Conservation (phyloP, 2,797 vertebrate genomes). For the Mareca penelope region DNA sequence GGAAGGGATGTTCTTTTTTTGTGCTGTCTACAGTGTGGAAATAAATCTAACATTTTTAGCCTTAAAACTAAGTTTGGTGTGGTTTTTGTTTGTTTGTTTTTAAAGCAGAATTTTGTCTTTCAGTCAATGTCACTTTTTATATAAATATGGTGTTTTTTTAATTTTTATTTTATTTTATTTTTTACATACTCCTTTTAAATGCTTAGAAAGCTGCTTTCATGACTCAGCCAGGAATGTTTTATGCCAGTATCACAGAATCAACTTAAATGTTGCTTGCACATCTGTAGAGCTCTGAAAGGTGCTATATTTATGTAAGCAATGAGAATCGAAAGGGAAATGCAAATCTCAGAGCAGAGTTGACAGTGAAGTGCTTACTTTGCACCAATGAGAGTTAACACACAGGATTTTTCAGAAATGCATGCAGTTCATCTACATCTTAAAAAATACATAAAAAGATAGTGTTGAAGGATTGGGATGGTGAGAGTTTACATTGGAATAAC, state of each 20-base stretch:
- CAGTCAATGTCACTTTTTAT: not conserved
- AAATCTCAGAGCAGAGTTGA: not conserved
- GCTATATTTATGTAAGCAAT: not conserved
- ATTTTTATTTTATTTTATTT: not conserved
- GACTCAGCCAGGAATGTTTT: not conserved
- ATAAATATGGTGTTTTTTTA: not conserved
- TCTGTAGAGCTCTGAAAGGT: not conserved
- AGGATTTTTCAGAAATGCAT: not conserved
- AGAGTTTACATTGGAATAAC: not conserved
- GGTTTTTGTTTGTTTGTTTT: not conserved
- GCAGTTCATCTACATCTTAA: not conserved
- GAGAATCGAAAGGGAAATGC: not conserved
- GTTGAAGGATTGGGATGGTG: not conserved
- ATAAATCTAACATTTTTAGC: not conserved
- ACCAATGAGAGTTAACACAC: not conserved
- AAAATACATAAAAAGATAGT: not conserved
- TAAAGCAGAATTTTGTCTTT: not conserved
- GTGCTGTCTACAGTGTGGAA: not conserved
- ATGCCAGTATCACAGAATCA: not conserved
- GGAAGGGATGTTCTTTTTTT: not conserved
- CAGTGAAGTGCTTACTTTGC: not conserved
- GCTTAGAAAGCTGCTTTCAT: not conserved
- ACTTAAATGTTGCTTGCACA: not conserved
- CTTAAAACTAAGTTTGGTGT: not conserved
- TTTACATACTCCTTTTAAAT: not conserved